Percentiles rank a stretch among this genome's conserved stretches.
Conservation (phyloP, 2,113 vertebrate genomes). For the Peromyscus californicus region DNA sequence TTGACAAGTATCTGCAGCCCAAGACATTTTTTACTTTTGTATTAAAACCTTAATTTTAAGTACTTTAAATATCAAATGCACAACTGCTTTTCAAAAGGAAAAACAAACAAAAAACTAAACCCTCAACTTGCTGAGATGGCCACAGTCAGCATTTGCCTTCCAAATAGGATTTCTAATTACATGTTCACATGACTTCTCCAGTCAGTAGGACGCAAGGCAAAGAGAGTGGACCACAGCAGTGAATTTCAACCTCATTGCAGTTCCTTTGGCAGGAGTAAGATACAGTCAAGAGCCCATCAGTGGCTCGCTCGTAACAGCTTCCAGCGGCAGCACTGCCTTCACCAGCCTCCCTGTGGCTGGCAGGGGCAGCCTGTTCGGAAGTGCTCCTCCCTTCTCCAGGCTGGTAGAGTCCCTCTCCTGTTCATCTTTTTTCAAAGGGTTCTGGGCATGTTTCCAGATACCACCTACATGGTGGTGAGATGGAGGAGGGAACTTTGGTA, state of each 20-base stretch:
- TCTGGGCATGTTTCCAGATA: constrained; percentile 57
- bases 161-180: not conserved
- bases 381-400: not conserved
- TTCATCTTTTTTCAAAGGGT: not conserved
- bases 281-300: not conserved
- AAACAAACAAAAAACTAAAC: not conserved
- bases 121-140: not conserved
- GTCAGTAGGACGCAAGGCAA: not conserved
- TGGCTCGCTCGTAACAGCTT: not conserved
- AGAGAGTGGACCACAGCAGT: constrained; percentile 28
- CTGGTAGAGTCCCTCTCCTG: not conserved
- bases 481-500: constrained; percentile 38
- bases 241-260: constrained; percentile 1
- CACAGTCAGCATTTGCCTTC: constrained; percentile 31
- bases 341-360: not conserved
- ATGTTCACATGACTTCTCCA: not conserved
- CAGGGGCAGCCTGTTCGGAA: not conserved
- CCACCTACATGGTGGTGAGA: constrained; percentile 37
- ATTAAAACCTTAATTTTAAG: constrained; percentile 48
- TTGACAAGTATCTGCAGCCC: not conserved
- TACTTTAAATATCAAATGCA: constrained; percentile 54
- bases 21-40: constrained; percentile 58
- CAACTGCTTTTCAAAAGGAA: constrained; percentile 29
- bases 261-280: constrained; percentile 37
- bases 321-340: not conserved